Conservation (phyloP, 2,797 vertebrate species). For the Sternotherus odoratus region DNA sequence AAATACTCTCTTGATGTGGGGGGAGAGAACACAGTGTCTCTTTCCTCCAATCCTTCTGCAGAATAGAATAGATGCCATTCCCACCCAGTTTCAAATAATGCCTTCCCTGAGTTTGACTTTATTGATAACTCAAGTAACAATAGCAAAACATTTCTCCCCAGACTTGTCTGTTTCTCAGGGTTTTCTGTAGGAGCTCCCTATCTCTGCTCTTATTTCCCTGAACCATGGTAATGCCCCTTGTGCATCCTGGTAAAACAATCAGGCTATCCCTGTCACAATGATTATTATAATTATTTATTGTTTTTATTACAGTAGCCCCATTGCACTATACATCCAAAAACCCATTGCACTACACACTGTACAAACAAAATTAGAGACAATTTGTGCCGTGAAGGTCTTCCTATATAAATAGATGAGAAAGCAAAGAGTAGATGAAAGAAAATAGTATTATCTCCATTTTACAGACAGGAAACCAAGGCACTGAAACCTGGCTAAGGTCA, state of each 20-base stretch:
- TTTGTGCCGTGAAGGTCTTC: background rate
- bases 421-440: background rate
- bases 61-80: background rate
- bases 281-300: background rate
- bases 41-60: background rate
- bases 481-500: background rate
- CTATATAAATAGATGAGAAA: background rate
- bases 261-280: background rate
- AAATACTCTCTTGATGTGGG: background rate
- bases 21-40: background rate
- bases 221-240: background rate
- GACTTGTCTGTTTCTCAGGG: background rate
- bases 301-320: background rate
- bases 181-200: background rate
- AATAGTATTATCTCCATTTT: background rate
- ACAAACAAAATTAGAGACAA: background rate
- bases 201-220: background rate
- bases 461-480: background rate
- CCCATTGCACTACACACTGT: background rate
- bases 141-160: background rate
- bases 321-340: background rate
- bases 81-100: background rate
- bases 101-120: background rate
- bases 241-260: background rate
- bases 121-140: background rate